Evolutionary conservation across 2,113 vertebrate species (phyloP).

Genomic region (Steatornis caripensis): DNA sequence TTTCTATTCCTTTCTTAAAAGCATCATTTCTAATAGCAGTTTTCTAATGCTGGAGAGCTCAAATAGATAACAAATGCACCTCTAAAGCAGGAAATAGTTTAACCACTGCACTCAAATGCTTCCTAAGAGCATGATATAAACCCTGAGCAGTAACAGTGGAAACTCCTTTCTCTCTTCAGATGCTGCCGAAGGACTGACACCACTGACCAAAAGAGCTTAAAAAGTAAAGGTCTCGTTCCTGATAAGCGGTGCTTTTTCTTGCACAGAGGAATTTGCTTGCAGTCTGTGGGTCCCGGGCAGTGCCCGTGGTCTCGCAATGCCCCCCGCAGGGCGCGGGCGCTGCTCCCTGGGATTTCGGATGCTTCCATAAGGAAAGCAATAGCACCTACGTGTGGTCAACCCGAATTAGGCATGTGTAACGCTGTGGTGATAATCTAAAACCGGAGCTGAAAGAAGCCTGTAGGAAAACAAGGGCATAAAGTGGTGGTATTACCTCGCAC

Average conservation of each 20-base stretch:
- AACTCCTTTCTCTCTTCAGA: neutral
- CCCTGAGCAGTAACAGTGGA: neutral
- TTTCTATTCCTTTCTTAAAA: neutral
- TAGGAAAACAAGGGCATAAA: fast-evolving
- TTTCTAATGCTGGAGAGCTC: neutral
- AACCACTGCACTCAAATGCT: fast-evolving
- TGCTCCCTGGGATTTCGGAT: fast-evolving
- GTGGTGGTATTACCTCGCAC: fast-evolving
- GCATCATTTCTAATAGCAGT: neutral
- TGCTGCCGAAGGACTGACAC: neutral
- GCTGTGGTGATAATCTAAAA: fast-evolving
- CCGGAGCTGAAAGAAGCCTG: fast-evolving
- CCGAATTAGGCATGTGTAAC: fast-evolving
- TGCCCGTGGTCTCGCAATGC: neutral
- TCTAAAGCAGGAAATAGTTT: neutral
- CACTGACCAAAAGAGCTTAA: fast-evolving
- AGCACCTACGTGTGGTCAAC: neutral
- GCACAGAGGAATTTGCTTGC: fast-evolving
- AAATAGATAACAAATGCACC: neutral
- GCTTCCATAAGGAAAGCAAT: neutral
- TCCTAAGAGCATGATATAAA: neutral
- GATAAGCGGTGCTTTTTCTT: fast-evolving
- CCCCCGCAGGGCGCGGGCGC: slow-evolving; percentile 14
- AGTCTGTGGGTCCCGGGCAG: fast-evolving
- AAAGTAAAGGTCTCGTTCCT: neutral